phyloP scores from a whole-genome alignment of 2,113 vertebrate species.

The Isurus oxyrinchus region DNA sequence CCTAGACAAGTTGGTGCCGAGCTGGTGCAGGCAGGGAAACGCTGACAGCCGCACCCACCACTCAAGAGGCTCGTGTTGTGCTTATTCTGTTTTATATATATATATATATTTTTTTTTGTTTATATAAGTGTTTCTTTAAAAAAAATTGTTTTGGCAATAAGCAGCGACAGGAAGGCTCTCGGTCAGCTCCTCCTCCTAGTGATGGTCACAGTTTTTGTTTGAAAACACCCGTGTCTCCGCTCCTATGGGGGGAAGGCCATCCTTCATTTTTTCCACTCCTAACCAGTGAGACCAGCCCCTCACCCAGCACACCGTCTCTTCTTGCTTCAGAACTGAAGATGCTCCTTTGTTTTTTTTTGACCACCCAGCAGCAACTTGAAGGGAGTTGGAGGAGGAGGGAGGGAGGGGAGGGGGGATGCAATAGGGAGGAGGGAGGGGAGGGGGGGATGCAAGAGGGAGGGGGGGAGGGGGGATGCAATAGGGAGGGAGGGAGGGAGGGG shows the following conservation, averaged over 20 bases:
- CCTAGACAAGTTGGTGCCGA: background rate
- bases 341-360: background rate
- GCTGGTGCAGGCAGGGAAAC: background rate
- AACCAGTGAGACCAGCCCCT: background rate
- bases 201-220: background rate
- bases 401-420: background rate
- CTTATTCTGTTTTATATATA: background rate
- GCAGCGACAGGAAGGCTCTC: background rate
- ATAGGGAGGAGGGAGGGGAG: background rate
- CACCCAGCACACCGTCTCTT: background rate
- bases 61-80: background rate
- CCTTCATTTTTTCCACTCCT: background rate
- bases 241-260: background rate
- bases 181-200: background rate
- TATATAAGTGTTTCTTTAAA: background rate
- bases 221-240: background rate
- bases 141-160: background rate
- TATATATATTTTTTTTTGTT: no score
- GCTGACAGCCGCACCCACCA: background rate
- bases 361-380: background rate
- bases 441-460: background rate
- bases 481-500: no score
- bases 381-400: background rate
- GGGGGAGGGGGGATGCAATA: background rate
- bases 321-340: background rate